Evolutionary conservation across 2,113 vertebrate species (phyloP).

Genomic region (Siniperca chuatsi): DNA sequence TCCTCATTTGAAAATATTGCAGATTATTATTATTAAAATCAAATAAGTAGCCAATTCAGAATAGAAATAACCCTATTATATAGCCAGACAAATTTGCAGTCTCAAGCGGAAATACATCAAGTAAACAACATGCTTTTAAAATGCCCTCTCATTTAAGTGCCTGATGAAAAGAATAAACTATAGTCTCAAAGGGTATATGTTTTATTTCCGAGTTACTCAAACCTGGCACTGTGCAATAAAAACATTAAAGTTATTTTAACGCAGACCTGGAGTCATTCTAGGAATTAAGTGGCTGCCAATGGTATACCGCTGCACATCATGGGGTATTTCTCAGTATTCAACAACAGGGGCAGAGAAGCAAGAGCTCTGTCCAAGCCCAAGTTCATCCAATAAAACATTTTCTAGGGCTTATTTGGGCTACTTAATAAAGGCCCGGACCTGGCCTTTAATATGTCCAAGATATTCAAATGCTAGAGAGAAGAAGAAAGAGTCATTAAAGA

Average conservation of each 20-base stretch:
- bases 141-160: conserved; percentile 18
- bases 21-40: not conserved
- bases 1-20: not conserved
- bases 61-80: not conserved
- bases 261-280: conserved; percentile 15
- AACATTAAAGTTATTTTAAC: not conserved
- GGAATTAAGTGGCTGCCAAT: not conserved
- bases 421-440: conserved; percentile 14
- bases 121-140: conserved; percentile 16
- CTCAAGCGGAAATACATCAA: not conserved
- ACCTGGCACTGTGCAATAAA: not conserved
- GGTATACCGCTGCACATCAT: not conserved
- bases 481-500: conserved; percentile 57
- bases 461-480: conserved; percentile 29
- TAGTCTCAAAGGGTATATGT: not conserved
- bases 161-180: not conserved
- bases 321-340: not conserved
- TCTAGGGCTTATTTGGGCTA: not conserved
- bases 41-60: not conserved
- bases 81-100: not conserved
- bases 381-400: conserved; percentile 14
- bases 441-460: conserved; percentile 34
- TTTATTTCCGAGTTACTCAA: conserved; percentile 9
- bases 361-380: not conserved
- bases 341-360: not conserved